phyloP scores from a whole-genome alignment of 2,888 invertebrate species.

The Leptinotarsa rubiginosa region DNA sequence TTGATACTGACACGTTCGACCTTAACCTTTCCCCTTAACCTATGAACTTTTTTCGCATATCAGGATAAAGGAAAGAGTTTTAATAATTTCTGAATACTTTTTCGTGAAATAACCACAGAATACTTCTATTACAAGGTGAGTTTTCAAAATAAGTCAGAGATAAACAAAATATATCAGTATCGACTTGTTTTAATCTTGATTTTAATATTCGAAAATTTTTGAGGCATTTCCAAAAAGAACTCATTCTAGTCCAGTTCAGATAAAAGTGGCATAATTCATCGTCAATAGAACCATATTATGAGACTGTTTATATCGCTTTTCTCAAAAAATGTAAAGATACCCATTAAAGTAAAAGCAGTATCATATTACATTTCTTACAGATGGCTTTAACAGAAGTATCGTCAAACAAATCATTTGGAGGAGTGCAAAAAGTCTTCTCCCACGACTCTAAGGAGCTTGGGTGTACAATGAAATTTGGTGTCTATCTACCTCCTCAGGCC shows the following conservation, averaged over 20 bases:
- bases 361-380: constrained; percentile 40
- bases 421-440: constrained; percentile 85
- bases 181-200: no score
- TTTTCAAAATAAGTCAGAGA: no score
- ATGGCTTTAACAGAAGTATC: constrained; percentile 72
- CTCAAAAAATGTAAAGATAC: not conserved
- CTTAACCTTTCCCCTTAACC: constrained; percentile 3
- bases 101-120: not conserved
- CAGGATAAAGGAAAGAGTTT: no score
- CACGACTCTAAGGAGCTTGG: constrained; percentile 83
- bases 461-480: constrained; percentile 93
- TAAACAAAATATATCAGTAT: no score
- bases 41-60: not conserved
- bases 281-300: not conserved
- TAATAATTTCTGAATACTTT: not conserved
- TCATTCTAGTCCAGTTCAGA: no score
- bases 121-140: not conserved
- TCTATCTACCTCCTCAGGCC: constrained; percentile 87
- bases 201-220: no score
- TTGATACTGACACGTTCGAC: not conserved
- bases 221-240: no score
- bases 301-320: not conserved
- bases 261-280: no score
- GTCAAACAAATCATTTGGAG: constrained; percentile 82
- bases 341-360: not conserved